Base-by-base conservation (phyloP, 2,113 vertebrate species). In the Strix uralensis region DNA sequence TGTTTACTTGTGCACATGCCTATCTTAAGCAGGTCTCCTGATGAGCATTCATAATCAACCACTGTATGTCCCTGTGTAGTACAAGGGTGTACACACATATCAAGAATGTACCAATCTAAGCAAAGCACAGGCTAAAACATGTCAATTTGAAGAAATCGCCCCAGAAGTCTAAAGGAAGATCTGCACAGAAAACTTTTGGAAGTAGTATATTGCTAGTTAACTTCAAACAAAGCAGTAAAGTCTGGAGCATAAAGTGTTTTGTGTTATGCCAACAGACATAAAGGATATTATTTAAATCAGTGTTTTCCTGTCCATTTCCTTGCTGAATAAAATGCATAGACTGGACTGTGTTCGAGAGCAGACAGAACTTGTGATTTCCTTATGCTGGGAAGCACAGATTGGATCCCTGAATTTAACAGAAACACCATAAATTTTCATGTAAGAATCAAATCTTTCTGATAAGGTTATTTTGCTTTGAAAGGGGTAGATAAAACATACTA, bases 231-330 rank as follows among this genome's bases (percentile, higher is more conserved):
- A 95, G 58, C 59, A 89, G 62, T 82, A 42, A 88, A 94, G 91
- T 70, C 89, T 96, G 81, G 55, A 91, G 59, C n/a, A 46, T 30
- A 66, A 82, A 83, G 61, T 3, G 62, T 86, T 92, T 92, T 67
- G 54, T 92, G 81, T 70, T 92, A 82, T 88, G 92, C 86, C 91
- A 96, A 82, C 71, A 96, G 78, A 90, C 73, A 92, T 78, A 66
- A 94, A 83, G 63, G 87, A 77, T 91, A 71, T 94, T 77, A 86
- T 95, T 95, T 93, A 93, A 91, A 97, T 59, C 67, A 52, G 22
- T 74, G 57, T 78, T 93, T 95, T 86, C 88, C 83, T 92, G 52
- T 88, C 86, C 51, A 88, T 98, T 98, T 97, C 55, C 72, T 97
- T 95, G 96, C 58, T 92, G 80, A 95, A 93, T 89, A 93, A 90